Evolutionary conservation across 2,888 invertebrate genomes (phyloP), one percentile per base, ranked within the genome.

Genomic region (Shargacucullia verbasci): DNA sequence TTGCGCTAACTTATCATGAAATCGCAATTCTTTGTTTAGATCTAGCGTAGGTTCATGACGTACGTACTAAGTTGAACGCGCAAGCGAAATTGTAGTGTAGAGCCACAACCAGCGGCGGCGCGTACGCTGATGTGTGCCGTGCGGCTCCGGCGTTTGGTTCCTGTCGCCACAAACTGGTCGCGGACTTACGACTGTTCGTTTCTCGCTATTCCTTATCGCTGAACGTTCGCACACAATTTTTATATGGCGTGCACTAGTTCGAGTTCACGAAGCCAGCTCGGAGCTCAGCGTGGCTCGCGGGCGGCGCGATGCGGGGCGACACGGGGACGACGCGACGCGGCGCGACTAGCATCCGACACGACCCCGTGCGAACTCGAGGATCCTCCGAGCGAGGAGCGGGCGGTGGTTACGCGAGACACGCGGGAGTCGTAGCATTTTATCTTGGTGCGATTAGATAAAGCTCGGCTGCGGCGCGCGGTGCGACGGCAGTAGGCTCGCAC

Each of bases 391-490:
- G 20, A 20, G 20, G 20, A 20, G 20, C 20, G 20, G 20, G 59
- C 43, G 58, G 66, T 50, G 74, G 63, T 48, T 49, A 58, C 64
- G 60, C 79, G 79, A 80, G 82, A 78, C 81, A 66, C 59, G 73
- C 76, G 73, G 82, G 78, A 74, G 75, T 76, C 79, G 79, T 69
- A 71, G 69, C 73, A 74, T 79, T 81, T 86, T 90, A 90, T 90
- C 90, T 67, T 77, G 80, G 82, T 79, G 59, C 87, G 90, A 90
- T 90, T 90, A 90, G 90, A 91, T 91, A 90, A 87, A 87, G 88
- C 83, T 5, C n/a, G 76, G 81, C 83, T 81, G 81, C 85, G 79
- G 70, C 20, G 75, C 75, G 81, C 66, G 78, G 69, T 59, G 67
- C 73, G 72, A 74, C 76, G 79, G 83, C 88, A 86, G 90, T 86